phyloP scores from a whole-genome alignment of 1,140 invertebrate genomes.

The Paraescarpia echinospica region DNA sequence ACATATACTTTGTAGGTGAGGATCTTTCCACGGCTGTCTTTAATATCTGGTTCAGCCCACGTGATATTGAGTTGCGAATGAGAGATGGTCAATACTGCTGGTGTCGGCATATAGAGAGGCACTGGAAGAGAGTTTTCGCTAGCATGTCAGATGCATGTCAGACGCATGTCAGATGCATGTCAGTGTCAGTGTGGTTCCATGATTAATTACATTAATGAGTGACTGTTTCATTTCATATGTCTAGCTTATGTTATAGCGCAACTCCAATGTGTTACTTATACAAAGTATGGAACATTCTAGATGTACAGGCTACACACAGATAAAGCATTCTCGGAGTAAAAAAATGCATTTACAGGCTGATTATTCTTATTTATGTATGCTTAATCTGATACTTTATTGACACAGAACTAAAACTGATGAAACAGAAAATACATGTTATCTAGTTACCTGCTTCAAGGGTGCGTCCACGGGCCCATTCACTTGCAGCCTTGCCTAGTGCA shows the following conservation, averaged over 20 bases:
- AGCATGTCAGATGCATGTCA: neutral
- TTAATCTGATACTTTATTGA: neutral
- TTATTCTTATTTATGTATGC: neutral
- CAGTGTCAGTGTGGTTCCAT: too few relatives aligned
- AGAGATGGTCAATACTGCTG: conserved; percentile 38
- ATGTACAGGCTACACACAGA: neutral
- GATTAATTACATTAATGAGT: too few relatives aligned
- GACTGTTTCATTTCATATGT: too few relatives aligned
- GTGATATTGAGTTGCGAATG: conserved; percentile 40
- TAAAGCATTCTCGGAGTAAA: neutral
- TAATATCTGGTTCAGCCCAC: conserved; percentile 41
- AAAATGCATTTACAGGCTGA: neutral
- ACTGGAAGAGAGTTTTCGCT: neutral
- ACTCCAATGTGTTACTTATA: neutral
- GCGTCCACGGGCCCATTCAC: conserved; percentile 44
- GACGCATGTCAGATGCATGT: neutral
- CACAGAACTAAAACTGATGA: neutral
- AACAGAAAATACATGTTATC: neutral
- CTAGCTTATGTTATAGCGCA: neutral
- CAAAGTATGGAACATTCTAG: neutral
- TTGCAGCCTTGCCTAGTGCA: conserved; percentile 49
- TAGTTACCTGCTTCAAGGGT: conserved; percentile 39
- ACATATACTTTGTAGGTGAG: conserved; percentile 33
- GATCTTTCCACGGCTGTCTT: conserved; percentile 43
- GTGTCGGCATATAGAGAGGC: conserved; percentile 34